phyloP scores from a whole-genome alignment of 2,113 vertebrate genomes.

The Cepphus grylle region DNA sequence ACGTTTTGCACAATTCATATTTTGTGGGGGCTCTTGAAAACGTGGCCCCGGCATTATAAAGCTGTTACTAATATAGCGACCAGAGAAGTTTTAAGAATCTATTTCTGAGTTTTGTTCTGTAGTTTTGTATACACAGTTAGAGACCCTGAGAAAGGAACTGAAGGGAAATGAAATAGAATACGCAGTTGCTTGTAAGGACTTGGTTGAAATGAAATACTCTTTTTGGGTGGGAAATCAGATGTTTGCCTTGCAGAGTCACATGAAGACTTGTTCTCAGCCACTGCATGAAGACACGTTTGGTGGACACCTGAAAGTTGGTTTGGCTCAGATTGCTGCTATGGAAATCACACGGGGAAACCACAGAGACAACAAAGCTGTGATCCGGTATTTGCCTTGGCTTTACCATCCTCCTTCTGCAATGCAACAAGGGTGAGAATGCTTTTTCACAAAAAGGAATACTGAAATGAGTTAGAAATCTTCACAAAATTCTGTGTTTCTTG shows the following conservation, averaged over 20 bases:
- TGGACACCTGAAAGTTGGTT: constrained; percentile 96
- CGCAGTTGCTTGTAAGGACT: background rate
- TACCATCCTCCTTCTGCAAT: constrained; percentile 97
- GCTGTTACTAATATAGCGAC: background rate
- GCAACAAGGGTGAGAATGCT: constrained; percentile 91
- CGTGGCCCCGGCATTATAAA: background rate
- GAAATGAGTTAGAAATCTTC: background rate
- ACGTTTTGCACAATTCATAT: background rate
- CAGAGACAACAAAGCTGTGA: constrained; percentile 96
- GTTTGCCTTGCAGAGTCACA: constrained; percentile 86
- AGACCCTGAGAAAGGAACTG: background rate
- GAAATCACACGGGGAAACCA: constrained; percentile 98
- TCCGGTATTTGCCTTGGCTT: constrained; percentile 95
- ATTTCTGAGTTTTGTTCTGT: background rate
- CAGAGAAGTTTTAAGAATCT: background rate
- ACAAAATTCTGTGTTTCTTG: background rate
- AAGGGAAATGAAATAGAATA: background rate
- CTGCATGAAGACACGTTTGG: constrained; percentile 98
- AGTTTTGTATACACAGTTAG: background rate
- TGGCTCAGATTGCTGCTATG: constrained; percentile 96
- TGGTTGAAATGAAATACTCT: background rate
- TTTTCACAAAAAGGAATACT: background rate
- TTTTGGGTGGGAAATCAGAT: background rate
- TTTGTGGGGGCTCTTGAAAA: background rate
- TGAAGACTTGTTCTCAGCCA: constrained; percentile 98